Percentiles rank a stretch among this genome's conserved stretches.
These are phyloP conservation scores for Melanerpes aurifrons DNA, from an alignment of 2,113 vertebrate species.

Conservation along the genomic window DNA sequence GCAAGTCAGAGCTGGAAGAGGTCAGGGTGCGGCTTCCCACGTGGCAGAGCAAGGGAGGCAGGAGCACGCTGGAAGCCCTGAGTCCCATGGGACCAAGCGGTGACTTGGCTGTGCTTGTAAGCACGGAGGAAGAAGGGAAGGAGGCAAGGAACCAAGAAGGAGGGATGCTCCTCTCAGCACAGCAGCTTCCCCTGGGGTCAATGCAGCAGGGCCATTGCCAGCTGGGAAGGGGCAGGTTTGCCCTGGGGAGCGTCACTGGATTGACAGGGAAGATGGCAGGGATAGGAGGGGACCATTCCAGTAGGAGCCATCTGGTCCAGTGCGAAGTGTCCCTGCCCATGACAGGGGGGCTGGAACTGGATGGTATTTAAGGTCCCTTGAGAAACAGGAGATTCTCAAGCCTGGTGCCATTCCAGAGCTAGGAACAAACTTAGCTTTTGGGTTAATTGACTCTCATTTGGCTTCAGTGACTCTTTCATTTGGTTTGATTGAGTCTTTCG, in stretches of 20 bases:
- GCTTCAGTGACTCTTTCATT: neutral
- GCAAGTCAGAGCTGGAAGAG: constrained; percentile 56
- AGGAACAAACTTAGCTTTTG: neutral
- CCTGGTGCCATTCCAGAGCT: neutral
- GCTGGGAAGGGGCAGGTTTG: neutral
- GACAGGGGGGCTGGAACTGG: no score
- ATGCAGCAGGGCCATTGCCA: neutral
- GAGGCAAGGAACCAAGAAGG: neutral
- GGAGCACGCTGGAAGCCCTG: neutral
- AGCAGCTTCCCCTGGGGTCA: neutral
- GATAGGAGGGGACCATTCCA: neutral
- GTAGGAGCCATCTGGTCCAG: no score
- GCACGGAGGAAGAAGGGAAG: neutral
- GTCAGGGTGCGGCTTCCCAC: constrained; percentile 57
- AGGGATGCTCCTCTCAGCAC: neutral
- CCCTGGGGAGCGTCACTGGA: neutral
- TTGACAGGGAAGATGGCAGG: neutral
- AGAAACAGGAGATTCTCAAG: neutral
- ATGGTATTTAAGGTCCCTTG: no score
- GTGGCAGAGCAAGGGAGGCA: neutral
- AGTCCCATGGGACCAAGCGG: neutral
- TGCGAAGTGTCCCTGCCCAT: no score
- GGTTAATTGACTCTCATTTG: neutral
- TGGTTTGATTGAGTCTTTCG: neutral
- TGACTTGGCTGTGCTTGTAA: neutral